Evolutionary conservation across 2,113 vertebrate species (phyloP).

Genomic region (Dicaeum eximium): DNA sequence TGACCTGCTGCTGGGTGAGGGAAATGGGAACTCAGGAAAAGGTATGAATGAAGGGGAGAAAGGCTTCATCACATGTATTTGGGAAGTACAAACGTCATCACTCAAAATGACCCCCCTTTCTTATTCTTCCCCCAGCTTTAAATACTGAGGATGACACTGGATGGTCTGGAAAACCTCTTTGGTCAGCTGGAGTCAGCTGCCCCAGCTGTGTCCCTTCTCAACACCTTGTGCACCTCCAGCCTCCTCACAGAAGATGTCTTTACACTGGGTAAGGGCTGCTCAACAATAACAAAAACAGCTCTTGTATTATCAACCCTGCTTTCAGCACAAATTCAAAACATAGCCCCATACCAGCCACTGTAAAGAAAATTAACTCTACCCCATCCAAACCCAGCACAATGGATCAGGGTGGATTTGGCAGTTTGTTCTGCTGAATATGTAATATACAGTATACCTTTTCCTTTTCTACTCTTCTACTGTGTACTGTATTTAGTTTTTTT

Average conservation of each 20-base stretch:
- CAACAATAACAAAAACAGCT: not conserved
- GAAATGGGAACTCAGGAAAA: not conserved
- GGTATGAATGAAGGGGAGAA: not conserved
- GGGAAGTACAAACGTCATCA: not conserved
- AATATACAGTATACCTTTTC: not conserved
- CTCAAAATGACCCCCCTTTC: not conserved
- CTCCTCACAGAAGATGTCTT: not conserved
- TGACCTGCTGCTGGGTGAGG: not conserved
- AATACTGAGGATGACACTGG: not conserved
- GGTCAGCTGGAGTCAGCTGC: not conserved
- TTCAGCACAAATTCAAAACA: not conserved
- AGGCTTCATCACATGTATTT: not conserved
- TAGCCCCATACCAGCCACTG: not conserved
- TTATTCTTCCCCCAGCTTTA: not conserved
- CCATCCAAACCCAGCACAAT: not conserved
- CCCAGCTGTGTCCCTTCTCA: not conserved
- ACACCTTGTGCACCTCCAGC: not conserved
- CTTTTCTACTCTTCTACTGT: not conserved
- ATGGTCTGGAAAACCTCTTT: not conserved
- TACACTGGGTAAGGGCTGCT: not conserved
- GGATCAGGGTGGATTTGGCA: not conserved
- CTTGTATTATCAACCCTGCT: not conserved
- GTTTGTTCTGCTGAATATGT: not conserved
- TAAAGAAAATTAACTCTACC: not conserved
- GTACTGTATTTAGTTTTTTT: not conserved